These are phyloP conservation scores for Petromus typicus DNA, from an alignment of 2,113 vertebrate species.

Conservation along the genomic window DNA sequence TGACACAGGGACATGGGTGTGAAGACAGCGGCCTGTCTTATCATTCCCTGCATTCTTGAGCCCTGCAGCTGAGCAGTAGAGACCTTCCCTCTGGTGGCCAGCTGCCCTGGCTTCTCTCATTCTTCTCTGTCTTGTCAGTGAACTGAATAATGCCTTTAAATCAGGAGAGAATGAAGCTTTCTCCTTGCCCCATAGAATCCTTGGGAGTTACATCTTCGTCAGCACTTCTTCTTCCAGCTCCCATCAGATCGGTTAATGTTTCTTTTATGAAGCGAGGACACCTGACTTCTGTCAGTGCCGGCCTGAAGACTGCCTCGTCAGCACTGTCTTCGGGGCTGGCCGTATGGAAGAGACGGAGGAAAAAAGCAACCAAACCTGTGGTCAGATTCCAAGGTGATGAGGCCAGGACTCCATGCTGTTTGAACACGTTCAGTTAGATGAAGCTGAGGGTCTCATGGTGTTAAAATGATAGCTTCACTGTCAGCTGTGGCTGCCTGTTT, in stretches of 20 bases:
- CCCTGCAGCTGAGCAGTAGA: not conserved
- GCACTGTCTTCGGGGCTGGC: conserved; percentile 76
- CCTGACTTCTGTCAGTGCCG: conserved; percentile 86
- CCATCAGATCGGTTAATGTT: conserved; percentile 83
- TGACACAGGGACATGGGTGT: not conserved
- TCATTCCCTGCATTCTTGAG: not conserved
- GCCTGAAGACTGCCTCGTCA: conserved; percentile 81
- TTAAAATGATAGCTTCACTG: conserved; percentile 68
- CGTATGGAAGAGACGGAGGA: conserved; percentile 83
- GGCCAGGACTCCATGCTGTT: conserved; percentile 75
- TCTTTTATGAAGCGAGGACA: conserved; percentile 85
- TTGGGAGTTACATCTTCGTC: conserved; percentile 80
- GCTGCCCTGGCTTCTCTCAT: conserved; percentile 37
- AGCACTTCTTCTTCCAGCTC: conserved; percentile 78
- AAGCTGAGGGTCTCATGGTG: conserved; percentile 67
- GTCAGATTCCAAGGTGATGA: conserved; percentile 82
- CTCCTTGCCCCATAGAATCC: conserved; percentile 74
- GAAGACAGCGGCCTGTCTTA: not conserved
- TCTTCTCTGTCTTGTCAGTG: conserved; percentile 66
- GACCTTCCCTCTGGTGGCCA: not conserved
- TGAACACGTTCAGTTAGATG: conserved; percentile 76
- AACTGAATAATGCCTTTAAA: conserved; percentile 67
- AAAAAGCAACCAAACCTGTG: conserved; percentile 79
- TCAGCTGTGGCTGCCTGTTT: conserved; percentile 69
- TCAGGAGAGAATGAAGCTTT: conserved; percentile 37